phyloP scores from a whole-genome alignment of 2,113 vertebrate species.

The Microcebus jonahi region DNA sequence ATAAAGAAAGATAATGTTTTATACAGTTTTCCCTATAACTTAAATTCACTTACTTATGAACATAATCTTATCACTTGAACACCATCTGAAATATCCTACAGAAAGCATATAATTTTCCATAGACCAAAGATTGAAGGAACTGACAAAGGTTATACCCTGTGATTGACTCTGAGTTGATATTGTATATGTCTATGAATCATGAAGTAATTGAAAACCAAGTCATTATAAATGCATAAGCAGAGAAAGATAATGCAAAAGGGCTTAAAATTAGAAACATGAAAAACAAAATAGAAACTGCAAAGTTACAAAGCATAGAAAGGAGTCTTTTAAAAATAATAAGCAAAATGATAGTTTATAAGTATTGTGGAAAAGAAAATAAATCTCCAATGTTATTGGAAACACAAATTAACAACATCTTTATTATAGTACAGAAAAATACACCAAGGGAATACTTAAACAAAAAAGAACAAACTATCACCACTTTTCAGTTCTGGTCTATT shows the following conservation, averaged over 20 bases:
- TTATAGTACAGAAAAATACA: background rate
- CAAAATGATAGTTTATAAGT: constrained; percentile 39
- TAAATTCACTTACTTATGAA: constrained; percentile 17
- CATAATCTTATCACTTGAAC: background rate
- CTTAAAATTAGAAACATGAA: constrained; percentile 51
- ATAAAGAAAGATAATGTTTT: constrained; percentile 37
- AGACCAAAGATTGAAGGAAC: background rate
- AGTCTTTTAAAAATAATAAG: constrained; percentile 21
- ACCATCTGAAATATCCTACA: background rate
- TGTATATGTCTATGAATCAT: constrained; percentile 24
- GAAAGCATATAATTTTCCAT: background rate
- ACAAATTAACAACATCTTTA: background rate
- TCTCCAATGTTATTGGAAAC: background rate
- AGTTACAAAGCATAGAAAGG: constrained; percentile 10
- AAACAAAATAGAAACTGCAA: constrained; percentile 33
- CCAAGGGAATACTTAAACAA: constrained; percentile 12
- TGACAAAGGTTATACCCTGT: background rate
- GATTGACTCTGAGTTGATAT: background rate
- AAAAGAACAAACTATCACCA: constrained; percentile 26
- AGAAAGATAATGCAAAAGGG: constrained; percentile 28
- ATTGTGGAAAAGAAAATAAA: constrained; percentile 23
- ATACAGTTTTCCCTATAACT: constrained; percentile 3
- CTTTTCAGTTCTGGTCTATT: constrained; percentile 11
- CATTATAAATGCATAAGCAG: constrained; percentile 36
- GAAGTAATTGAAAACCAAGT: constrained; percentile 54